Conservation (phyloP, 2,113 vertebrate species). For the Centrocercus urophasianus region DNA sequence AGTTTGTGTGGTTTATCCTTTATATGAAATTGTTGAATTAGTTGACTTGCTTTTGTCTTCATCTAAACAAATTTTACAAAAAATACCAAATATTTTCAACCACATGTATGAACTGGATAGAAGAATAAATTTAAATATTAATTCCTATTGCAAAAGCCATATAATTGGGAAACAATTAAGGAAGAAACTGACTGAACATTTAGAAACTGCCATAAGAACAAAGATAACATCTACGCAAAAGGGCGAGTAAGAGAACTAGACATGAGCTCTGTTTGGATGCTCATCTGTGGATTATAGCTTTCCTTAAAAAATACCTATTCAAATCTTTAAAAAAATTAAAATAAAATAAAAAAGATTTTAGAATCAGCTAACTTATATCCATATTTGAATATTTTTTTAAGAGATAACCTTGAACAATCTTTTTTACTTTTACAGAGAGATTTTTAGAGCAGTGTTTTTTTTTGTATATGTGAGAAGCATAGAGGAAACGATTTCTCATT, state of each 20-base stretch:
- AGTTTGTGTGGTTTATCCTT: rapidly evolving
- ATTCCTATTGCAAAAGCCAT: neutral
- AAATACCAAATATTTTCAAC: neutral
- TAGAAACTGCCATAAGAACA: neutral
- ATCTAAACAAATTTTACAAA: neutral
- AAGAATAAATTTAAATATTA: neutral
- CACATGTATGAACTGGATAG: neutral
- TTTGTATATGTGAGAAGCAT: neutral
- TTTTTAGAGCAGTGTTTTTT: neutral
- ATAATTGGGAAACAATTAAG: neutral
- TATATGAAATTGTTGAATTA: neutral
- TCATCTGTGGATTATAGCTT: neutral
- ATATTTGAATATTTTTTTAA: neutral
- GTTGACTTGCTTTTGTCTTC: neutral
- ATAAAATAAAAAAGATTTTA: neutral
- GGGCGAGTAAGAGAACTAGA: rapidly evolving
- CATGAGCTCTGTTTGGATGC: rapidly evolving
- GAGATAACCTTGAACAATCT: neutral
- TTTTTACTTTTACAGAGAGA: neutral
- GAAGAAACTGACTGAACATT: neutral
- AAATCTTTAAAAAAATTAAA: neutral
- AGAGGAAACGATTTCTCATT: neutral
- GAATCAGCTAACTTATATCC: neutral
- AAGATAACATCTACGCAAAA: neutral
- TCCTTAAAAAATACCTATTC: neutral